These are phyloP conservation scores for Seriola dumerili DNA, from an alignment of 2,113 vertebrate species.

Conservation along the genomic window DNA sequence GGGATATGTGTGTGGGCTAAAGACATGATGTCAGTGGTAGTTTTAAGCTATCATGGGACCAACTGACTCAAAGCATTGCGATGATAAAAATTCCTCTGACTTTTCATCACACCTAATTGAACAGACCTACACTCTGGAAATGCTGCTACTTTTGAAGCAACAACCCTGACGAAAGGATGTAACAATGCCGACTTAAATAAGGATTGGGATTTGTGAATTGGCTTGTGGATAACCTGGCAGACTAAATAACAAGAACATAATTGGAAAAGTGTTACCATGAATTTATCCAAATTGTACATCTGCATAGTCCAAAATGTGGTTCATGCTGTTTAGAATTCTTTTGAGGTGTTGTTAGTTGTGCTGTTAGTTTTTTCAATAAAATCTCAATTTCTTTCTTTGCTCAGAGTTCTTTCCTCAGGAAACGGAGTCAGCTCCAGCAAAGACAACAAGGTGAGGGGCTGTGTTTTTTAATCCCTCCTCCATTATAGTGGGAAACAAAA, in stretches of 20 bases:
- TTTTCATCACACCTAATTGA: conserved; percentile 12
- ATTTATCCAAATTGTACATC: not conserved
- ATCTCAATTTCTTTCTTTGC: conserved; percentile 12
- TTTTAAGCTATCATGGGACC: conserved; percentile 47
- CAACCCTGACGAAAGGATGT: not conserved
- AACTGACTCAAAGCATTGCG: conserved; percentile 32
- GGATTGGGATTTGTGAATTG: not conserved
- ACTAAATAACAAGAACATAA: not conserved
- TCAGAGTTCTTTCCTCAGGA: conserved; percentile 73
- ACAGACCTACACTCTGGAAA: not conserved
- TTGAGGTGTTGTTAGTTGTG: not conserved
- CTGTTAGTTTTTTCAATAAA: not conserved
- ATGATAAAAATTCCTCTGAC: conserved; percentile 22
- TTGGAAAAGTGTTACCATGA: not conserved
- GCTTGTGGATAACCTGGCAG: not conserved
- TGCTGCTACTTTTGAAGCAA: not conserved
- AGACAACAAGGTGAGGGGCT: conserved; percentile 81
- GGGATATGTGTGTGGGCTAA: conserved; percentile 11
- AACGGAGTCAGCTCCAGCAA: conserved; percentile 85
- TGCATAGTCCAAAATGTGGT: not conserved
- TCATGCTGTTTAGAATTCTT: not conserved
- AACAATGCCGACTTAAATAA: not conserved
- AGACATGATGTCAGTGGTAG: conserved; percentile 41
- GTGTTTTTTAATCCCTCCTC: not conserved
- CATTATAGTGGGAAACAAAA: not conserved